Evolutionary conservation across 2,113 vertebrate genomes (phyloP).

Genomic region (Pteropus alecto): DNA sequence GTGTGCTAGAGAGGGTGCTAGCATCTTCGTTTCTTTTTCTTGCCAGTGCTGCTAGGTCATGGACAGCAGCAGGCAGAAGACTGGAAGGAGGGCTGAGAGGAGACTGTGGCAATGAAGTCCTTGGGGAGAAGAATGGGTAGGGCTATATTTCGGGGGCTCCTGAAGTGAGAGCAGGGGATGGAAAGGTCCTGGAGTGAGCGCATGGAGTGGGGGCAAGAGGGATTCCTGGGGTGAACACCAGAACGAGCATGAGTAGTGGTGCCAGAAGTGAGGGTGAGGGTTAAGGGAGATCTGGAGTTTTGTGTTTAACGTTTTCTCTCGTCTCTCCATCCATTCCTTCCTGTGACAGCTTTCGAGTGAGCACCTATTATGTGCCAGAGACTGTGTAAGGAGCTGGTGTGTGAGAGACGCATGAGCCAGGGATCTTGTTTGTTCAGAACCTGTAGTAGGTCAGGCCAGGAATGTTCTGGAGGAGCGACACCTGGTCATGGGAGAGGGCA

Average conservation of each 20-base stretch:
- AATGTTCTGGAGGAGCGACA: not conserved
- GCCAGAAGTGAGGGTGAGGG: not conserved
- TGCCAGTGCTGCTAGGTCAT: no score
- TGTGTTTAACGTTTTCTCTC: not conserved
- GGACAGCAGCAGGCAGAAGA: not conserved
- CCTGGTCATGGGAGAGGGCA: not conserved
- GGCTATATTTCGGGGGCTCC: not conserved
- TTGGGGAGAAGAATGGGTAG: not conserved
- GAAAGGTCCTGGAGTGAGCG: not conserved
- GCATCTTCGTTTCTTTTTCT: not conserved
- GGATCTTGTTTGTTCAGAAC: not conserved
- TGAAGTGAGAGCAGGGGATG: not conserved
- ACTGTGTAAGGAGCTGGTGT: not conserved
- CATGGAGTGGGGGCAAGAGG: fast-evolving
- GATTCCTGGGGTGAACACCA: not conserved
- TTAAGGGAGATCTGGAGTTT: not conserved
- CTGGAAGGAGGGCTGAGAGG: not conserved
- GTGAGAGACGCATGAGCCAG: not conserved
- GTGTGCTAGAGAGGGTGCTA: not conserved
- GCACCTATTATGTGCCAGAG: not conserved
- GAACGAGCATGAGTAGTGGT: not conserved
- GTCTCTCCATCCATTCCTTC: not conserved
- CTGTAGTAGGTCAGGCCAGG: not conserved
- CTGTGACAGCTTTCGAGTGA: not conserved
- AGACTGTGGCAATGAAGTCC: not conserved